Percentiles rank a stretch among this genome's conserved stretches.
Evolutionary conservation across 2,113 vertebrate species (phyloP).

Genomic region (Anarhynchus alexandrinus): DNA sequence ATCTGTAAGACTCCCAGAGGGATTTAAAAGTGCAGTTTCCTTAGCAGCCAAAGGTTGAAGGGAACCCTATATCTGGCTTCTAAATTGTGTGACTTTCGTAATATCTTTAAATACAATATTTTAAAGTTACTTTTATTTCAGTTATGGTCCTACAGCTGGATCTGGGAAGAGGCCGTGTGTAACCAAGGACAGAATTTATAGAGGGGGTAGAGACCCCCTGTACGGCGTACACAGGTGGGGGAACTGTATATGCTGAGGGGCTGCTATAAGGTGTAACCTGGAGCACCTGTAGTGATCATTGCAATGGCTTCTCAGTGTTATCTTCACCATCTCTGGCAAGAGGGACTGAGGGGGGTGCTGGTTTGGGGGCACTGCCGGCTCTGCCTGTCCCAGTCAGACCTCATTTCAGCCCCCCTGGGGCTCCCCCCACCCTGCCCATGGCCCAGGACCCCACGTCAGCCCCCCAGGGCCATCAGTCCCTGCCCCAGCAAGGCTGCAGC

Average conservation of each 20-base stretch:
- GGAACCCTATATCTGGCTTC: neutral
- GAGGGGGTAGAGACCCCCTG: neutral
- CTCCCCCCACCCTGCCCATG: neutral
- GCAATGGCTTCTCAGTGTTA: neutral
- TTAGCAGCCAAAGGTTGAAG: neutral
- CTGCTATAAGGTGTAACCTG: neutral
- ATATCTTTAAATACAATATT: neutral
- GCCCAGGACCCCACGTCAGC: neutral
- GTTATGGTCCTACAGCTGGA: neutral
- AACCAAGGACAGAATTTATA: neutral
- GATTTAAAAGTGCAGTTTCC: neutral
- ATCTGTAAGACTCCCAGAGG: neutral
- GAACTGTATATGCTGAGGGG: neutral
- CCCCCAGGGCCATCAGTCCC: no score
- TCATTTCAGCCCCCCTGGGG: neutral
- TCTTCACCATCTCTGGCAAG: neutral
- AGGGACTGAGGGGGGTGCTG: neutral
- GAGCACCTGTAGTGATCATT: neutral
- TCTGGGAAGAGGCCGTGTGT: neutral
- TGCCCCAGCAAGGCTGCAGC: neutral
- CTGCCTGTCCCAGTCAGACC: neutral
- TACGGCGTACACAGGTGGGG: fast-evolving
- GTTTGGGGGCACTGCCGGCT: neutral
- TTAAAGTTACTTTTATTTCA: neutral
- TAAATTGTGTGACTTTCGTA: neutral